Evolutionary conservation across 2,888 invertebrate genomes (phyloP).

Genomic region (Dusona sp.): DNA sequence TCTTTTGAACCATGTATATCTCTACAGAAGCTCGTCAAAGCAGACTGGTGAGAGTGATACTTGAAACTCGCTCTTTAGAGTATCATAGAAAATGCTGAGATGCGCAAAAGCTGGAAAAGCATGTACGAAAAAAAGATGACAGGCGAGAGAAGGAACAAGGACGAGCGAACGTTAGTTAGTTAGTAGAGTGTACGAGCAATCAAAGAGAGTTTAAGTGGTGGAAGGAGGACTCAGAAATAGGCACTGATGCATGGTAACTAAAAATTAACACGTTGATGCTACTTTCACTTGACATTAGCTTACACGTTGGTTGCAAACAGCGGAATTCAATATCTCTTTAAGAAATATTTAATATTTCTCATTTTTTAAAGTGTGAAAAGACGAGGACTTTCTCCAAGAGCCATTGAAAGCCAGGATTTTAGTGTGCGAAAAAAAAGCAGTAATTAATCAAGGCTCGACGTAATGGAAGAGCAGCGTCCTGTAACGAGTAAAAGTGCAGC

Average conservation of each 20-base stretch:
- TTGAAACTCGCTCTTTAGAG: constrained; percentile 28
- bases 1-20: constrained; percentile 4
- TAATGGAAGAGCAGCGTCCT: constrained; percentile 49
- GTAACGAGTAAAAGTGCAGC: constrained; percentile 40
- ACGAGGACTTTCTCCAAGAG: neutral
- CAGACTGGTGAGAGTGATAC: neutral
- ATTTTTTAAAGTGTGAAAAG: neutral
- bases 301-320: neutral
- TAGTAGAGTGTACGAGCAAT: constrained; percentile 13
- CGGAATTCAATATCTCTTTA: neutral
- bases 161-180: neutral
- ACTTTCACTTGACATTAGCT: neutral
- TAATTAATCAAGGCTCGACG: constrained; percentile 4
- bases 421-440: constrained; percentile 6
- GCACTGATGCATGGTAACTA: constrained; percentile 4
- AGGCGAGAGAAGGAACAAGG: neutral
- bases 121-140: neutral
- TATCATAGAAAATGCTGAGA: constrained; percentile 22
- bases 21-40: neutral
- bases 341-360: neutral
- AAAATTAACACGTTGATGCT: constrained; percentile 28
- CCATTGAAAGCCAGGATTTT: neutral
- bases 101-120: neutral
- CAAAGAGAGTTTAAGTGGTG: constrained; percentile 1
- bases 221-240: constrained; percentile 6